phyloP scores from a whole-genome alignment of 1,140 invertebrate species.

The Limonius californicus region DNA sequence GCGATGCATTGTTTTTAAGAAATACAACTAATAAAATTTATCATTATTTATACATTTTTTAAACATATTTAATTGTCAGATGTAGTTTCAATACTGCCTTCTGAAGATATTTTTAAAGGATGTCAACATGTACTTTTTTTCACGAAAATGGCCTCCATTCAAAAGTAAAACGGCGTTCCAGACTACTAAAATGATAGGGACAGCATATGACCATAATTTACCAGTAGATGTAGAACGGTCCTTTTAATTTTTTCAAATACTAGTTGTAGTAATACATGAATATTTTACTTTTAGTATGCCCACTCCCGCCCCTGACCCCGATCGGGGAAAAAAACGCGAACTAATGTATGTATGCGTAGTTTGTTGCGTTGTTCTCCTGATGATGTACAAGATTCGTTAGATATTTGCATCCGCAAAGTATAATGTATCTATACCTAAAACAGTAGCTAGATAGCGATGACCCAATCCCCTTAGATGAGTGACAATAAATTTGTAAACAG shows the following conservation, averaged over 20 bases:
- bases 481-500: not conserved
- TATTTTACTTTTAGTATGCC: slow-evolving; percentile 44
- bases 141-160: too few relatives aligned
- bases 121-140: too few relatives aligned
- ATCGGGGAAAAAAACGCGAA: slow-evolving; percentile 48
- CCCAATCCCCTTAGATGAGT: not conserved
- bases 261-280: not conserved
- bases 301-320: slow-evolving; percentile 33
- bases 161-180: not conserved
- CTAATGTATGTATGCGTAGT: slow-evolving; percentile 49
- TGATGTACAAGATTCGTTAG: slow-evolving; percentile 48
- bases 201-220: too few relatives aligned
- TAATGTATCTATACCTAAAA: not conserved
- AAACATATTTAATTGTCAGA: too few relatives aligned
- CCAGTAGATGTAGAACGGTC: not conserved
- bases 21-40: too few relatives aligned
- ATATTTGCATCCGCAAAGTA: slow-evolving; percentile 16
- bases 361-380: slow-evolving; percentile 45
- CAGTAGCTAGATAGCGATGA: slow-evolving; percentile 2
- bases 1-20: too few relatives aligned
- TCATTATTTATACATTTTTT: too few relatives aligned
- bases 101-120: too few relatives aligned
- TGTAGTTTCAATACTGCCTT: too few relatives aligned
- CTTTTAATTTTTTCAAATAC: not conserved
- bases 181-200: not conserved